These are phyloP conservation scores for Zophobas morio DNA, from an alignment of 1,140 invertebrate genomes.

Conservation along the genomic window DNA sequence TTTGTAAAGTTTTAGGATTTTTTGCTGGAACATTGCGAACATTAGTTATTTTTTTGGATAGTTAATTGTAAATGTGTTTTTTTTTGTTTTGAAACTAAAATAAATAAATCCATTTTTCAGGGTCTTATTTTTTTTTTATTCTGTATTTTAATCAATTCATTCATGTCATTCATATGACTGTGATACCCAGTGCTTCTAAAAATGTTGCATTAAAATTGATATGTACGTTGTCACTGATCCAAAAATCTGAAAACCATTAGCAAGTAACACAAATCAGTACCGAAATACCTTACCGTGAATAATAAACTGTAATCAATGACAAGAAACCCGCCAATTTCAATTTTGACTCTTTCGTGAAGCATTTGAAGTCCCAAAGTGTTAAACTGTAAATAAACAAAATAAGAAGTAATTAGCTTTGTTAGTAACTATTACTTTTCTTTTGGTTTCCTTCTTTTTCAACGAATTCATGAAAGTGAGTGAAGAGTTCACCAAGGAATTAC, in stretches of 20 bases:
- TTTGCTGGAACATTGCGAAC: too few species aligned
- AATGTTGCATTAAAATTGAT: background rate
- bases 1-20: too few species aligned
- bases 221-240: background rate
- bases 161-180: background rate
- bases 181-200: too few species aligned
- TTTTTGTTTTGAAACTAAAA: too few species aligned
- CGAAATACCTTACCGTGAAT: background rate
- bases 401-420: too few species aligned
- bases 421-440: too few species aligned
- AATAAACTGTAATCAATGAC: background rate
- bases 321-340: background rate
- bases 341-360: background rate
- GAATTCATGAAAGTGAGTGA: too few species aligned
- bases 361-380: background rate
- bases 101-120: too few species aligned
- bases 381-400: background rate
- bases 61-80: too few species aligned
- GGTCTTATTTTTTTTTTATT: too few species aligned
- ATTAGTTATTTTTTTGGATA: too few species aligned
- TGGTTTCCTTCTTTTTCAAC: too few species aligned
- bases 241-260: background rate
- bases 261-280: background rate
- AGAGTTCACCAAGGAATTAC: background rate
- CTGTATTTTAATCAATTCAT: background rate